Evolutionary conservation across 30 jellyfish, hydroid and myxozoan species (phyloP), one percentile per base, ranked within the genome.

Genomic region (Cassiopea xamachana): DNA sequence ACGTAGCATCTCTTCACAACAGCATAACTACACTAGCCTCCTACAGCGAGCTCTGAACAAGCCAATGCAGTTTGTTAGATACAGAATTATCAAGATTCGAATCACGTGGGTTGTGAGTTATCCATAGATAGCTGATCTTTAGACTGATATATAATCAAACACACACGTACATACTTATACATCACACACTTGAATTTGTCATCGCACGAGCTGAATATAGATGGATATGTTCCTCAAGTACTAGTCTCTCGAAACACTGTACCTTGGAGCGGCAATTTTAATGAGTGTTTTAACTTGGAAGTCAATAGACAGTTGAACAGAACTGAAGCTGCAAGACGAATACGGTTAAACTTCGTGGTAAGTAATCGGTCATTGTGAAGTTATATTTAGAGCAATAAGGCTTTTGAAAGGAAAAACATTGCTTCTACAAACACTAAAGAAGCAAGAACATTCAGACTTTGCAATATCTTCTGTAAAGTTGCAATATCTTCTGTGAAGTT

Each of bases 141-240:
- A 71, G 80, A 71, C 82, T 79, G 90, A 68, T 88, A 88, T 73
- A 88, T 73, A 77, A n/a, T n/a, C n/a, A n/a, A n/a, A n/a, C n/a
- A n/a, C n/a, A n/a, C n/a, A n/a, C n/a, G n/a, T n/a, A n/a, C n/a
- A n/a, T n/a, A n/a, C n/a, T n/a, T n/a, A n/a, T n/a, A n/a, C n/a
- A 67, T 79, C 90, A 88, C 95, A 49, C 95, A 59, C 95, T 78
- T 79, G 89, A 75, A 68, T 78, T 75, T 77, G 89, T 77, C 94
- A 87, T 87, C 87, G 60, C 94, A 87, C 64, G 58, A 62, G 14
- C 74, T 8, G 74, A 62, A 62, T 62, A 2, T 27, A 71, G 19
- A 71, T 51, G 47, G 80, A 17, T 79, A 43, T 74, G 39, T 27
- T 39, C n/a, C 69, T 48, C 64, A 47, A 67, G 82, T 62, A 18